phyloP scores from a whole-genome alignment of 2,888 invertebrate species.

The Temnothorax unifasciatus region DNA sequence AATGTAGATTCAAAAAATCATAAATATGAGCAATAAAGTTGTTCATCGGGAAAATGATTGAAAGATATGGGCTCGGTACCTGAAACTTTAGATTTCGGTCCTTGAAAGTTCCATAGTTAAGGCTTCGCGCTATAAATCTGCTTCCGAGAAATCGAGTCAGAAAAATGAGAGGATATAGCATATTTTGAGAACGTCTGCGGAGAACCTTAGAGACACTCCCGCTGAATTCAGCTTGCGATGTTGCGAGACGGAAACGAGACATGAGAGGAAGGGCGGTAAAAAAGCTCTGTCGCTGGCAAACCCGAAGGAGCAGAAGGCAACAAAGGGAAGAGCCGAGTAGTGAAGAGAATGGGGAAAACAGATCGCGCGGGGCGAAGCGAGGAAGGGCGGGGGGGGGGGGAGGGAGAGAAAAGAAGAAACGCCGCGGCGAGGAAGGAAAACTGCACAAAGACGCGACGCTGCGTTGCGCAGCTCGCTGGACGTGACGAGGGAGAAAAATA shows the following conservation, averaged over 20 bases:
- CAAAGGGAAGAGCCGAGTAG: slow-evolving; percentile 33
- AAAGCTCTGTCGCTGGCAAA: slow-evolving; percentile 30
- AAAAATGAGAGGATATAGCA: slow-evolving; percentile 56
- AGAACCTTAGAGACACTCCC: slow-evolving; percentile 62
- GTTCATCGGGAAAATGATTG: neutral
- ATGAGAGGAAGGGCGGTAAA: slow-evolving; percentile 40
- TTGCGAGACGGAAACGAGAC: slow-evolving; percentile 16
- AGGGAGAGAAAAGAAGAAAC: neutral
- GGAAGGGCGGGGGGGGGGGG: neutral
- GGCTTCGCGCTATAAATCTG: slow-evolving; percentile 2
- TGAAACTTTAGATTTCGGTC: neutral
- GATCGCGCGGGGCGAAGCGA: slow-evolving; percentile 21
- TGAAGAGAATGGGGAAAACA: slow-evolving; percentile 52
- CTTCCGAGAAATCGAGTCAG: slow-evolving; percentile 22
- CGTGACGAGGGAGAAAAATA: slow-evolving; percentile 77
- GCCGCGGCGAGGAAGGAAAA: slow-evolving; percentile 45
- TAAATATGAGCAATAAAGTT: neutral
- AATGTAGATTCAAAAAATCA: neutral
- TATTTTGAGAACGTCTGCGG: slow-evolving; percentile 68
- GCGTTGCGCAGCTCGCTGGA: slow-evolving; percentile 74
- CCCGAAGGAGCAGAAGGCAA: slow-evolving; percentile 30
- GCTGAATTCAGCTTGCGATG: slow-evolving; percentile 34
- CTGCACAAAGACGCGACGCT: slow-evolving; percentile 71
- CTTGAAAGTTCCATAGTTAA: neutral
- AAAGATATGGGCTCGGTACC: too few relatives aligned